Evolutionary conservation across 2,888 invertebrate species (phyloP).

Genomic region (Rhabditophanes sp.): DNA sequence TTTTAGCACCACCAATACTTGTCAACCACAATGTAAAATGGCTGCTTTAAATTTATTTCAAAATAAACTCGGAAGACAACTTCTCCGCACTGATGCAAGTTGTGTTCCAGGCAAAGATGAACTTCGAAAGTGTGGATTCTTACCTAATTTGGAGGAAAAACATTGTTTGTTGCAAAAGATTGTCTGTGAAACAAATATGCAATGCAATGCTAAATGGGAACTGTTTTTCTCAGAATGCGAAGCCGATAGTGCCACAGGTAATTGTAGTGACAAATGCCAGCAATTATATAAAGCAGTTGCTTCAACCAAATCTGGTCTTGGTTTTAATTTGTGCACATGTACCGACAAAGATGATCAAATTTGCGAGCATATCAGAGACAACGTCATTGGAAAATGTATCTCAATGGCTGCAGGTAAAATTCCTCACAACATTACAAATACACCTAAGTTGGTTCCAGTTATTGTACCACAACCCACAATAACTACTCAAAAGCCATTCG

Average conservation of each 20-base stretch:
- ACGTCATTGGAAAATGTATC: too few species aligned
- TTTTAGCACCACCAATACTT: constrained; percentile 39
- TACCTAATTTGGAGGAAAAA: constrained; percentile 28
- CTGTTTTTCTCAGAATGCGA: constrained; percentile 42
- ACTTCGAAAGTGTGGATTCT: constrained; percentile 34
- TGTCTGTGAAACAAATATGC: constrained; percentile 38
- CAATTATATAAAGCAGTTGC: constrained; percentile 20
- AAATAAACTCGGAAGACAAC: constrained; percentile 32
- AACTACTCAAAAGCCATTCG: too few species aligned
- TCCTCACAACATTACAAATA: too few species aligned
- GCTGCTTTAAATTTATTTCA: constrained; percentile 42
- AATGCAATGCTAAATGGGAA: constrained; percentile 41
- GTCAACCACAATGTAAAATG: constrained; percentile 39
- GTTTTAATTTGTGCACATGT: constrained; percentile 33
- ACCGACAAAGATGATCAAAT: constrained; percentile 39
- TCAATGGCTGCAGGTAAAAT: too few species aligned
- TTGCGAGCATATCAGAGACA: constrained; percentile 31
- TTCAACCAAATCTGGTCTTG: constrained; percentile 13
- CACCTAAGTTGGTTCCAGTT: too few species aligned
- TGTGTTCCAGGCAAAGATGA: constrained; percentile 39
- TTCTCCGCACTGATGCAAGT: constrained; percentile 33
- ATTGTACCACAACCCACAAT: too few species aligned
- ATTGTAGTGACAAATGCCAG: constrained; percentile 31
- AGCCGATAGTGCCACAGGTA: constrained; percentile 27
- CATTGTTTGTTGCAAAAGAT: constrained; percentile 41